Evolutionary conservation across 2,797 vertebrate species (phyloP).

Genomic region (Heteromormyrus szaboi): DNA sequence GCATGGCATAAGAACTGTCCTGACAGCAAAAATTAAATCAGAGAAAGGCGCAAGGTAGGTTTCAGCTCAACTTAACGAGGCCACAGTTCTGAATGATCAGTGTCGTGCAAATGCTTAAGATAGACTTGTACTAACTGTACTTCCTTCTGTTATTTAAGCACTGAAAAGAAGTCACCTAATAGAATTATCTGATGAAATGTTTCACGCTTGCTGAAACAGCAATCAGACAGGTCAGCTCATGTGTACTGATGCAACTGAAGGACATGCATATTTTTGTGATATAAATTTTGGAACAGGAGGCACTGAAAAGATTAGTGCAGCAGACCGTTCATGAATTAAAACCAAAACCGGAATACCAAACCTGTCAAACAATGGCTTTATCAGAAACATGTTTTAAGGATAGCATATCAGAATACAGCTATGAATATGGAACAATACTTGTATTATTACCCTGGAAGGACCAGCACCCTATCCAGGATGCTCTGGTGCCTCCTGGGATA

Average conservation of each 20-base stretch:
- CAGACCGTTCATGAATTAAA: slow-evolving; percentile 1
- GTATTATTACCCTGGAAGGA: not conserved
- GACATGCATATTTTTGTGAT: not conserved
- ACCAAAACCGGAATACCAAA: not conserved
- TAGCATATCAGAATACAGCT: not conserved
- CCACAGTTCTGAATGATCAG: not conserved
- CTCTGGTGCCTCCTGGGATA: not conserved
- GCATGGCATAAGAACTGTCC: not conserved
- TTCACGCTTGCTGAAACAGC: not conserved
- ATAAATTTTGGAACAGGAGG: not conserved
- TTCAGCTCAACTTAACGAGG: not conserved
- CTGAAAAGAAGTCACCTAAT: not conserved
- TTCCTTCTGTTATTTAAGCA: not conserved
- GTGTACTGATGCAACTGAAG: not conserved
- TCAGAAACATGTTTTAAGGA: not conserved
- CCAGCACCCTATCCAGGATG: not conserved
- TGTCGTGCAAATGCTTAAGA: not conserved
- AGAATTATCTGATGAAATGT: not conserved
- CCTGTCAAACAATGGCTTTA: not conserved
- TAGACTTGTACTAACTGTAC: not conserved
- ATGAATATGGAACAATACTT: not conserved
- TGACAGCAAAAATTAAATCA: not conserved
- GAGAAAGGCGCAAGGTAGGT: not conserved
- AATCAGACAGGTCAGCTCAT: not conserved
- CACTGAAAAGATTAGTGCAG: not conserved